A percentile compares a stretch with the other conserved stretches of the same genome.
phyloP scores from a whole-genome alignment of 2,113 vertebrate species.

The Fregetta grallaria region DNA sequence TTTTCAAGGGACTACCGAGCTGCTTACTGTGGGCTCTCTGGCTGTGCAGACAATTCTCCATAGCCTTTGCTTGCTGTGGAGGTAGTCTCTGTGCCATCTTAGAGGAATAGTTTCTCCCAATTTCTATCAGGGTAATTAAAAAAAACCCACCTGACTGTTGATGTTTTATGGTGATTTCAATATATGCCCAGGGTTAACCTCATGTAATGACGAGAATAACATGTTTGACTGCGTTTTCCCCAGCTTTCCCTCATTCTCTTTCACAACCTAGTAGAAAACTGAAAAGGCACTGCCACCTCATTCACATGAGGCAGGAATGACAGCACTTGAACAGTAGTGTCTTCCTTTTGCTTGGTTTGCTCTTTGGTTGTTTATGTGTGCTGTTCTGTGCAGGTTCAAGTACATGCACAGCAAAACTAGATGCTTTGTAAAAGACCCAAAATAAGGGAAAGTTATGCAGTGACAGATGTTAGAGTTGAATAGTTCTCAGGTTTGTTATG shows the following conservation, averaged over 20 bases:
- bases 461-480: neutral
- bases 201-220: neutral
- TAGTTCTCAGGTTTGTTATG: neutral
- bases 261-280: neutral
- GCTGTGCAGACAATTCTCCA: neutral
- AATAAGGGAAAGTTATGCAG: neutral
- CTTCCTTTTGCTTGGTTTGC: neutral
- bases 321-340: neutral
- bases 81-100: neutral
- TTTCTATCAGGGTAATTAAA: neutral
- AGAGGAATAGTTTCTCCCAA: neutral
- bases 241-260: neutral
- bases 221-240: neutral
- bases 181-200: neutral
- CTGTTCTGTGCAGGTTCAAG: neutral
- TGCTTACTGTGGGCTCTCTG: neutral
- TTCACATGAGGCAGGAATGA: neutral
- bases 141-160: neutral
- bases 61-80: neutral
- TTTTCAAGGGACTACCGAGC: neutral
- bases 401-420: neutral
- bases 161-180: neutral
- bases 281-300: neutral
- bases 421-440: neutral
- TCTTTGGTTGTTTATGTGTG: neutral